Conservation (phyloP, 2,888 invertebrate genomes). For the Schrankia costaestrigalis region DNA sequence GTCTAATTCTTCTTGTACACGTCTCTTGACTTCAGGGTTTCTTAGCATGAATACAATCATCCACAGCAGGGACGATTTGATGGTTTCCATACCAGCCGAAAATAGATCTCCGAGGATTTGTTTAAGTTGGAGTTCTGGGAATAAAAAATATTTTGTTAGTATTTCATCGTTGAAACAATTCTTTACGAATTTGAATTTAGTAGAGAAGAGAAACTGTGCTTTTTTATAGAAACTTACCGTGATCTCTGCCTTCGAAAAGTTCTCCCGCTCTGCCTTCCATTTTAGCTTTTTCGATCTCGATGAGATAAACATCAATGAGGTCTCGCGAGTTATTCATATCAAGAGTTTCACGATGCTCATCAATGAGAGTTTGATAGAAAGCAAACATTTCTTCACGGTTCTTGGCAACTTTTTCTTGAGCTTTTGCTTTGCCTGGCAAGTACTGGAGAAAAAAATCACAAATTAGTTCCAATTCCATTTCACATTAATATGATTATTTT, state of each 20-base stretch:
- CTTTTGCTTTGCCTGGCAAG: slow-evolving; percentile 82
- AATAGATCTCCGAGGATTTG: slow-evolving; percentile 95
- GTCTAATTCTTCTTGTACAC: slow-evolving; percentile 93
- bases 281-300: slow-evolving; percentile 91
- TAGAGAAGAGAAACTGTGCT: background rate
- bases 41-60: slow-evolving; percentile 93
- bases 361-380: slow-evolving; percentile 91
- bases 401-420: slow-evolving; percentile 81
- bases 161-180: no score
- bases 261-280: slow-evolving; percentile 86
- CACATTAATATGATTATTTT: background rate
- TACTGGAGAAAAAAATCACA: slow-evolving; percentile 59
- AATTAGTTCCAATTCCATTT: background rate
- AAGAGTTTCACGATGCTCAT: slow-evolving; percentile 88
- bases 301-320: slow-evolving; percentile 91
- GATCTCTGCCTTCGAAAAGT: slow-evolving; percentile 92
- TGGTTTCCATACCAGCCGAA: slow-evolving; percentile 96
- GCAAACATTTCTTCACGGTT: slow-evolving; percentile 92
- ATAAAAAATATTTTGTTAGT: no score
- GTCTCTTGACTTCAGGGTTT: slow-evolving; percentile 89
- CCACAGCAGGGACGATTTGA: slow-evolving; percentile 94
- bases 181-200: background rate
- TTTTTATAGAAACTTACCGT: slow-evolving; percentile 81
- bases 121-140: slow-evolving; percentile 91
- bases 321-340: slow-evolving; percentile 89